Evolutionary conservation across 2,113 vertebrate species (phyloP), one percentile per base, ranked within the genome.

Genomic region (Panthera leo): DNA sequence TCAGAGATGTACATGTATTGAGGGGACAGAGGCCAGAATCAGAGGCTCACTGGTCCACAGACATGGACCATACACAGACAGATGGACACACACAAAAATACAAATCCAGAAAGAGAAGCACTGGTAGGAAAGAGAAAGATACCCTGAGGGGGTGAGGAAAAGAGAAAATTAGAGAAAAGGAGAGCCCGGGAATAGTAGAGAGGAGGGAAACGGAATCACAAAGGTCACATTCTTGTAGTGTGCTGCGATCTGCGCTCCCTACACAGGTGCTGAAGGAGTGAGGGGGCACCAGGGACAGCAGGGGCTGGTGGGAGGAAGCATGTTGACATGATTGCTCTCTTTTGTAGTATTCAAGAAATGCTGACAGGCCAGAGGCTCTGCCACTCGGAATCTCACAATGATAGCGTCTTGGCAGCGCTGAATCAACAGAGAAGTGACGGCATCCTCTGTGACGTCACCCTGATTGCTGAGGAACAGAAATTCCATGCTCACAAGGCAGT

Each of bases 351-450:
- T 98, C 99, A 99, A 99, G 99, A 99, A 98, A 99, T 99, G 99
- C 99, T 99, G 99, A 99, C 99, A 98, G 99, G 99, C 98, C 99
- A 99, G 98, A 99, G 99, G 97, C 99, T 99, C 93, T 99, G 99
- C 98, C 99, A 99, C 98, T 99, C 99, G 7, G 99, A 99, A 98
- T 99, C 99, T 93, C 99, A 99, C 99, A 99, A 99, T 4, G 99
- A 99, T 98, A 99, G 98, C 6, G 99, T 99, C 89, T 98, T 99
- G 92, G 99, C 99, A 58, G 99, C 99, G 23, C 98, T 99, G 98
- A 99, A 99, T 97, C 99, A 99, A 93, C 99, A 99, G 98, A 99
- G 99, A 98, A 99, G 99, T 48, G 99, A 99, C 14, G 99, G 99
- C 78, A 98, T 99, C 94, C 99, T 99, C 90, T 99, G 99, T 7